Evolutionary conservation across 2,797 vertebrate species (phyloP), one percentile per base, ranked within the genome.

Genomic region (Eulemur rubriventer): DNA sequence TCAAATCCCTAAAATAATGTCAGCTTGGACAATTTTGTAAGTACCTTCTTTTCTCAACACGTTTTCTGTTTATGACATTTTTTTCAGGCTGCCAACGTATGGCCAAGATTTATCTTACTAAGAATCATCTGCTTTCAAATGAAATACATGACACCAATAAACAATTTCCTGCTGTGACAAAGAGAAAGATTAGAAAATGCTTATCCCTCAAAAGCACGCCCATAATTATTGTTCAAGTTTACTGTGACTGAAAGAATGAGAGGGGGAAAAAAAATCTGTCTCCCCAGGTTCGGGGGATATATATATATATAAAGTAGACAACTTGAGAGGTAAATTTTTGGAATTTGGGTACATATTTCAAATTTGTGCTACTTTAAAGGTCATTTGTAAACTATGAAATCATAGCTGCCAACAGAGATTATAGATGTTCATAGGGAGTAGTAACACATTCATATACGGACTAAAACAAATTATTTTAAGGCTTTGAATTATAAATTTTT

Each of bases 41-140:
- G 69, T 10, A 24, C 16, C 80, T 97, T 79, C 88, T 96, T 98
- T 98, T 96, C 89, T 96, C 95, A 97, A 89, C 92, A 84, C 95
- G 81, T 61, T 84, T 76, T 88, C 87, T 90, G 28, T 75, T 94
- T 87, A 12, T 81, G n/a, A 82, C 18, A 41, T 69, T 85, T 91
- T 92, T 63, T 96, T 97, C 87, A 92, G 96, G 95, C 94, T 96
- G 82, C 73, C 35, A 90, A 97, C 92, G 96, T 97, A 97, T 97
- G 97, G 94, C n/a, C 88, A 96, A 94, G 81, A 96, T 72, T 85
- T 70, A 96, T 98, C 89, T 97, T 97, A 93, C 95, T 95, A 97
- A 95, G 65, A 81, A 95, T 18, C 78, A 38, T 92, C 81, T 80
- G 88, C 46, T 97, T 94, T 96, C 95, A 96, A 98, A 97, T 94